Base-by-base conservation (phyloP, 1,140 invertebrate genomes). In the Ericerus pela region DNA sequence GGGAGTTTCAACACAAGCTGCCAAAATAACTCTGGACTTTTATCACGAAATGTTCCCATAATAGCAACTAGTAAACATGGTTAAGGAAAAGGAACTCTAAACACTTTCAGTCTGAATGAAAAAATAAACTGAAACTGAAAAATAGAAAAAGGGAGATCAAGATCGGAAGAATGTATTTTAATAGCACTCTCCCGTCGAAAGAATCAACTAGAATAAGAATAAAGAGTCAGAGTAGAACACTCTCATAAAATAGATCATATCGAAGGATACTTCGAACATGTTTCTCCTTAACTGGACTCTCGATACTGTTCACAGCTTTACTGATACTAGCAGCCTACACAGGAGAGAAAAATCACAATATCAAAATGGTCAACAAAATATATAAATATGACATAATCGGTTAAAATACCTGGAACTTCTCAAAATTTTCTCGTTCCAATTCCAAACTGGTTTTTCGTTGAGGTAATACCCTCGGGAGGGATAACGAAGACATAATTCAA, bases 261-360 rank as follows among this genome's bases (percentile, higher is more conserved):
- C 22, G 74, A 80, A 80, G 77, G 77, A 80, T 82, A 82, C 81
- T 83, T 62, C 94, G 78, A 38, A 93, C 88, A 85, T 96, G 93
- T 77, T 97, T 97, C 67, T 93, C 90, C 75, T 97, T 97, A 0
- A 95, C 85, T 4, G 92, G 89, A 30, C 79, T 82, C 72, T 96
- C 93, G 27, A 81, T 72, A 3, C 77, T 73, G 70, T 91, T 95
- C 55, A 96, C 85, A 8, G 92, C 92, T 73, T 96, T 96, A 60
- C 79, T 80, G 43, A 96, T 82, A 57, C 85, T 86, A 52, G 82
- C 75, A 54, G 75, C 77, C 88, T 92, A 72, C 26, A 74, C 22
- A 29, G 12, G 37, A 31, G 30, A 22, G 36, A 36, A 33, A 20
- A 28, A 43, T 11, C 47, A 38, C 6, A 5, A 38, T 16, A 27